Percentiles rank a stretch among this genome's conserved stretches.
These are phyloP conservation scores for Ornithoptera priamus DNA, from an alignment of 2,888 invertebrate genomes.

Conservation along the genomic window DNA sequence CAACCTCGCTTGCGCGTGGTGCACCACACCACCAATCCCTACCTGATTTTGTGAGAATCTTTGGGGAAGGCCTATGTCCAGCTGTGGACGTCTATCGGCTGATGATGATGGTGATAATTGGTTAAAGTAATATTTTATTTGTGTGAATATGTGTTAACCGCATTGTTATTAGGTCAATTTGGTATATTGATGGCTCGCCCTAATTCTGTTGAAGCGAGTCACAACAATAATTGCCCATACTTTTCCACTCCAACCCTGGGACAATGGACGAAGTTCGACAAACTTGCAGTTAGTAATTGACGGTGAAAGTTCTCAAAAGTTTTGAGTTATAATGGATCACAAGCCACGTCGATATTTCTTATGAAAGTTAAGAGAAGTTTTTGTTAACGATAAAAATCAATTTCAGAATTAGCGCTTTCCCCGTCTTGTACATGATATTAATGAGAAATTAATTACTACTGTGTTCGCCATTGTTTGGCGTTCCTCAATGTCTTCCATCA, in stretches of 20 bases:
- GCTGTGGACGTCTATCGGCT: too few species aligned
- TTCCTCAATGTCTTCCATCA: too few species aligned
- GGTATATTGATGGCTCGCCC: slow-evolving; percentile 15
- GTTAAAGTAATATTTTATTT: too few species aligned
- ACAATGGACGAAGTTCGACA: slow-evolving; percentile 25
- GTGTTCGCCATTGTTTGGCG: too few species aligned
- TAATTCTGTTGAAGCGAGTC: slow-evolving; percentile 9
- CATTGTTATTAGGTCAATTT: not conserved
- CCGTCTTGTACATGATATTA: not conserved
- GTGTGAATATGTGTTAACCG: not conserved
- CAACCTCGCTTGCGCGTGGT: too few species aligned
- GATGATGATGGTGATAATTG: too few species aligned
- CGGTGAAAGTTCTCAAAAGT: slow-evolving; percentile 22
- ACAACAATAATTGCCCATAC: slow-evolving; percentile 23
- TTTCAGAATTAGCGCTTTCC: not conserved
- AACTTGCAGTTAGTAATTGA: slow-evolving; percentile 24
- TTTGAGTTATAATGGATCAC: slow-evolving; percentile 22
- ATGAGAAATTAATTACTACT: too few species aligned
- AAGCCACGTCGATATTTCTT: slow-evolving; percentile 23
- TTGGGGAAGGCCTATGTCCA: too few species aligned
- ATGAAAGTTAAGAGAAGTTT: slow-evolving; percentile 9
- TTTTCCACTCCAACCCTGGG: slow-evolving; percentile 20
- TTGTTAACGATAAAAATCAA: not conserved
- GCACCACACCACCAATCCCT: too few species aligned
- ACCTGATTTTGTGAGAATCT: too few species aligned